phyloP scores from a whole-genome alignment of 2,888 invertebrate genomes.

The Philonicus albiceps region DNA sequence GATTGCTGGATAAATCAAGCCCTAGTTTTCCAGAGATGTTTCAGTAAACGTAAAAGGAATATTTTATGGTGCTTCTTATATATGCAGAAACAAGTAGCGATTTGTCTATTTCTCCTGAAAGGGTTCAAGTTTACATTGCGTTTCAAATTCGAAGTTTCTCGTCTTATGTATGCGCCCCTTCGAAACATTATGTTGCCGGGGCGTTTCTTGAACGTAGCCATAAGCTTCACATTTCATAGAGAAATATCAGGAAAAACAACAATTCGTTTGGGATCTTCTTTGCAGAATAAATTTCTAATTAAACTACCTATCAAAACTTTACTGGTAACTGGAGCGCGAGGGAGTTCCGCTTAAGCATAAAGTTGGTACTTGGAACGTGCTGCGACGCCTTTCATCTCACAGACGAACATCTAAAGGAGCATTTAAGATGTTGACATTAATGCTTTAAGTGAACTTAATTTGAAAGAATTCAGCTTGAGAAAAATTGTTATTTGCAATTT shows the following conservation, averaged over 20 bases:
- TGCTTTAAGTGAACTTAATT: background rate
- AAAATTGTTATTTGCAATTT: background rate
- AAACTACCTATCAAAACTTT: conserved; percentile 32
- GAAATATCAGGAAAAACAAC: background rate
- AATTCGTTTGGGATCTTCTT: background rate
- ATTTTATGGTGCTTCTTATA: background rate
- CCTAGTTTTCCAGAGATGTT: conserved; percentile 2
- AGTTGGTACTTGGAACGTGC: background rate
- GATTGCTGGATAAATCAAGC: conserved; percentile 18
- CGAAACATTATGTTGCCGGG: background rate
- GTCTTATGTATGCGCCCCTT: background rate
- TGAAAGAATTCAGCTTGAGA: background rate
- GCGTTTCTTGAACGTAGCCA: background rate
- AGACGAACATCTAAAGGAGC: background rate
- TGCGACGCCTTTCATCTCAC: background rate
- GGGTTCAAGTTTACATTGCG: conserved; percentile 6
- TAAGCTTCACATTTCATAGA: background rate
- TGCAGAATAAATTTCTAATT: conserved; percentile 26
- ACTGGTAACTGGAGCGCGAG: conserved; percentile 17
- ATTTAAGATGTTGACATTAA: conserved; percentile 13
- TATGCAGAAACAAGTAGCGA: background rate
- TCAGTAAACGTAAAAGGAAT: background rate
- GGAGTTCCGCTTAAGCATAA: background rate
- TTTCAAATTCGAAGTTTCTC: background rate
- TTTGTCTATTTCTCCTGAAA: background rate